phyloP scores from a whole-genome alignment of 2,888 invertebrate species.

The Trilocha varians region DNA sequence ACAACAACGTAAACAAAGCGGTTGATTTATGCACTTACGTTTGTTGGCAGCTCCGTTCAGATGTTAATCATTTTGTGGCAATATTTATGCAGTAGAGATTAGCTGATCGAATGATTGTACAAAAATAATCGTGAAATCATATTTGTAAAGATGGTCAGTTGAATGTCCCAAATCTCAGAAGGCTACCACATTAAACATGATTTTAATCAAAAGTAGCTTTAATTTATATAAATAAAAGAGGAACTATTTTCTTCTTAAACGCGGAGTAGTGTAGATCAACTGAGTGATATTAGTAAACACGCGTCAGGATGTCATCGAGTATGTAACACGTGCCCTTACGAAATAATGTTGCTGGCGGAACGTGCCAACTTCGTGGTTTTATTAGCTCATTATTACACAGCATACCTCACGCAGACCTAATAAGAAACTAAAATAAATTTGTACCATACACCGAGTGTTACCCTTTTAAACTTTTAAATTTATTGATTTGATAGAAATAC shows the following conservation, averaged over 20 bases:
- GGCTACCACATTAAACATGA: too few relatives aligned
- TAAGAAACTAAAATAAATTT: too few relatives aligned
- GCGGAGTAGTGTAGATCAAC: too few relatives aligned
- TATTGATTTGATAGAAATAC: too few relatives aligned
- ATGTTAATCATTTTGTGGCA: neutral
- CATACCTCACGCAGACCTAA: conserved; percentile 40
- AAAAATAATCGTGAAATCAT: neutral
- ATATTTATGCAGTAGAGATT: neutral
- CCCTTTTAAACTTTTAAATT: too few relatives aligned
- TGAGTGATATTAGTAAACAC: neutral
- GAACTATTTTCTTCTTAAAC: too few relatives aligned
- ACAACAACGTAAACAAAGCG: conserved; percentile 4
- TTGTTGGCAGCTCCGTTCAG: neutral
- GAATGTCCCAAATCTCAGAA: too few relatives aligned
- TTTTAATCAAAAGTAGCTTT: too few relatives aligned
- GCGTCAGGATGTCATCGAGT: conserved; percentile 18
- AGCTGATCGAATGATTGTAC: neutral
- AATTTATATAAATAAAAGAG: too few relatives aligned
- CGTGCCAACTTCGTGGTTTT: conserved; percentile 48
- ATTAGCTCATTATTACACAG: conserved; percentile 45
- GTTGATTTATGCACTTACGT: conserved; percentile 1
- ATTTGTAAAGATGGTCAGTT: too few relatives aligned
- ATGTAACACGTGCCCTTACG: conserved; percentile 40
- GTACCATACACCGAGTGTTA: too few relatives aligned
- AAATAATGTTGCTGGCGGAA: conserved; percentile 30